Conservation (phyloP, 2,888 invertebrate genomes). For the Tachystola acroxantha region DNA sequence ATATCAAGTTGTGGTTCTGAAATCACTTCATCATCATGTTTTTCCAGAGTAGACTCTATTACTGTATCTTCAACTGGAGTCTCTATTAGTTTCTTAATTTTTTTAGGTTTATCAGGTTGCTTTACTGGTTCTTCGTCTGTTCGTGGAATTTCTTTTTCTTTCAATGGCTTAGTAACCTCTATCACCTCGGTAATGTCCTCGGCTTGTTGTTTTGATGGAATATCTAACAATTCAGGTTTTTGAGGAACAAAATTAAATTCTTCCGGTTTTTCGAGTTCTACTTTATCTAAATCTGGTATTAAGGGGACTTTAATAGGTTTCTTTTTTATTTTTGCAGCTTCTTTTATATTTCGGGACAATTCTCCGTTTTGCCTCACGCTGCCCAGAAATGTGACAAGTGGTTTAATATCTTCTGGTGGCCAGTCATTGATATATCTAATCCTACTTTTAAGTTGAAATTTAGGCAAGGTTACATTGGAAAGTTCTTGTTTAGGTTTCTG, state of each 20-base stretch:
- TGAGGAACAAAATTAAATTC: constrained; percentile 30
- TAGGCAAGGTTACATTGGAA: constrained; percentile 71
- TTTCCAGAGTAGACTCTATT: not conserved
- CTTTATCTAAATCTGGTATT: constrained; percentile 66
- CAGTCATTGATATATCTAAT: constrained; percentile 80
- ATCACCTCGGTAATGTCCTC: constrained; percentile 23
- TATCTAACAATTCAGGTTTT: constrained; percentile 18
- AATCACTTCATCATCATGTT: not conserved
- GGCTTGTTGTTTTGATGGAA: not conserved
- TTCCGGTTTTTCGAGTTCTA: constrained; percentile 73
- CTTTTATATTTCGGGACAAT: constrained; percentile 83
- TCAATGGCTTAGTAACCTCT: not conserved
- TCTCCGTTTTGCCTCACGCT: constrained; percentile 80
- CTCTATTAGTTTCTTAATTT: constrained; percentile 6
- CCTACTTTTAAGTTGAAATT: constrained; percentile 83
- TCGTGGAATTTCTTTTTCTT: not conserved
- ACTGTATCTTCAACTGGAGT: not conserved
- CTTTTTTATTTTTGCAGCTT: constrained; percentile 80
- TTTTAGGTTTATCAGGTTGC: constrained; percentile 15
- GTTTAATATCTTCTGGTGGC: constrained; percentile 77
- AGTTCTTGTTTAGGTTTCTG: constrained; percentile 67
- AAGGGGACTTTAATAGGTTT: constrained; percentile 73
- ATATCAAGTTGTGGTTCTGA: no score
- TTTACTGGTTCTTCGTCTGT: constrained; percentile 4
- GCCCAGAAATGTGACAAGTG: constrained; percentile 72